Conservation (phyloP, 2,888 invertebrate genomes). For the Andrena praecox region DNA sequence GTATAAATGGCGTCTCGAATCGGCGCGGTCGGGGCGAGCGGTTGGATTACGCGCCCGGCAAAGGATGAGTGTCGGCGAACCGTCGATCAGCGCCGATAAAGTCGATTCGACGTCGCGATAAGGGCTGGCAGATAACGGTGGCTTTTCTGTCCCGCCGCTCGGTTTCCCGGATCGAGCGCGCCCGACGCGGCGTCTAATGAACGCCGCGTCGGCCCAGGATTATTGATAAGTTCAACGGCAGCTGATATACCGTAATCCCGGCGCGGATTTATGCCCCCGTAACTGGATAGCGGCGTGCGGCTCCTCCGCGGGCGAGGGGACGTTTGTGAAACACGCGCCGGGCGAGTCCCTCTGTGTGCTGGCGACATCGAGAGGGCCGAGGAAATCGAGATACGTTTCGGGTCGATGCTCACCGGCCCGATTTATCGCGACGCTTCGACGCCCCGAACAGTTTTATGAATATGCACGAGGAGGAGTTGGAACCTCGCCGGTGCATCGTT, state of each 20-base stretch:
- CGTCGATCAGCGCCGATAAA: conserved; percentile 45
- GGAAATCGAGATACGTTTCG: conserved; percentile 31
- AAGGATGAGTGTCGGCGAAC: conserved; percentile 46
- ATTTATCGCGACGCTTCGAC: conserved; percentile 24
- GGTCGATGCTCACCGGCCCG: conserved; percentile 8
- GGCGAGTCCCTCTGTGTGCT: conserved; percentile 26
- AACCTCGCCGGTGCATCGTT: neutral
- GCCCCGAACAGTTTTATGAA: conserved; percentile 7
- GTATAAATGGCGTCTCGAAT: conserved; percentile 49
- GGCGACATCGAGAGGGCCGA: conserved; percentile 2
- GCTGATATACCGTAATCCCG: conserved; percentile 49
- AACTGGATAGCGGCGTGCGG: conserved; percentile 41
- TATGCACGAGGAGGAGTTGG: neutral
- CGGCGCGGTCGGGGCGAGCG: conserved; percentile 17
- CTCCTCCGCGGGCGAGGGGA: neutral
- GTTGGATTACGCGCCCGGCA: conserved; percentile 40
- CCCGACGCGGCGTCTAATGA: conserved; percentile 28
- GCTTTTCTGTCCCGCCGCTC: conserved; percentile 26
- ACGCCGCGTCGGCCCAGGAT: conserved; percentile 37
- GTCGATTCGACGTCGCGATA: conserved; percentile 42
- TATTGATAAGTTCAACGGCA: conserved; percentile 49
- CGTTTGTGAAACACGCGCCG: conserved; percentile 28
- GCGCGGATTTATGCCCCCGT: conserved; percentile 42
- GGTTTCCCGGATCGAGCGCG: conserved; percentile 35
- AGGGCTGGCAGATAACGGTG: conserved; percentile 20